Evolutionary conservation across 2,888 invertebrate species (phyloP), one percentile per base, ranked within the genome.

Genomic region (Caenorhabditis sp.): DNA sequence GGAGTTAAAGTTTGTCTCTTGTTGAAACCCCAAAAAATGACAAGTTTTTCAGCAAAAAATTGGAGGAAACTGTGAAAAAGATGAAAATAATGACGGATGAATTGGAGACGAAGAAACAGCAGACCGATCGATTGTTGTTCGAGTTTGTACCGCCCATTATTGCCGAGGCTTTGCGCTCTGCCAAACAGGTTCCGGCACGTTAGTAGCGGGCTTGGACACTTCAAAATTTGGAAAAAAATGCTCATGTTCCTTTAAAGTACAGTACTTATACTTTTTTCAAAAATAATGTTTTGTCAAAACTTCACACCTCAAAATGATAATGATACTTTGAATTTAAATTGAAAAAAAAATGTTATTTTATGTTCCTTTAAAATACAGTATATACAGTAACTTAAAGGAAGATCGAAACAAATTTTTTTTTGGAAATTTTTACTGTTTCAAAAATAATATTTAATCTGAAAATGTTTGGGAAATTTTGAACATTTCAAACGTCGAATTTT

Each of bases 51-150:
- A 85, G 85, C 66, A 82, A 83, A 62, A 81, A 83, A 60, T 58
- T 85, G n/a, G 85, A 85, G 51, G 84, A 84, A 58, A 85, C 82
- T 2, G 78, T 78, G 26, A 69, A 70, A 58, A 81, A 80, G 54
- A 74, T 85, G 77, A 81, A 78, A 53, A 73, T 65, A 31, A 66
- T 83, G 65, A 78, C 82, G 0, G 82, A 76, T 14, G 81, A 84
- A 57, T 60, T 85, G 59, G 83, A 85, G 54, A 63, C 68, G 57
- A 81, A 79, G 43, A 83, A 82, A 58, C 64, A 63, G 8, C 79
- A 78, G 26, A 81, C 79, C 1, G 82, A 84, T 58, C 69, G 78
- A 23, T 65, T 85, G 12, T 68, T 83, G 14, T 85, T 81, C 58
- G 84, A 83, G 55, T 79, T 80, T 58, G 81, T 85, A 6, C 85